A percentile compares a stretch with the other conserved stretches of the same genome.
These are phyloP conservation scores for Thinocorus orbignyianus DNA, from an alignment of 2,113 vertebrate species.

Conservation along the genomic window DNA sequence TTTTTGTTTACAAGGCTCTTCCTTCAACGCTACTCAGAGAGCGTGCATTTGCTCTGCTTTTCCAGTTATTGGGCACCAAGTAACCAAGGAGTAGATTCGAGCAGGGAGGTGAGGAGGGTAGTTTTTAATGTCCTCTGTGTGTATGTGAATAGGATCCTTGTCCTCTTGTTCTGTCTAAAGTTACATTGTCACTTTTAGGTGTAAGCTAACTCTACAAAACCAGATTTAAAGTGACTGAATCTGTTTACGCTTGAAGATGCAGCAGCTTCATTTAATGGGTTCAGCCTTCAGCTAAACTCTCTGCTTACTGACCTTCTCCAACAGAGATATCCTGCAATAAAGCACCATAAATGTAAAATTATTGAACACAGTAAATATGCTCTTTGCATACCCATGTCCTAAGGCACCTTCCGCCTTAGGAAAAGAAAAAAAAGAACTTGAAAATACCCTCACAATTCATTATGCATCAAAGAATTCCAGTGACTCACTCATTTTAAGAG, in stretches of 20 bases:
- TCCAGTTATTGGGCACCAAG: not conserved
- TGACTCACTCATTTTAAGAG: not conserved
- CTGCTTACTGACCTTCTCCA: not conserved
- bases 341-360: not conserved
- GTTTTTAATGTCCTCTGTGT: not conserved
- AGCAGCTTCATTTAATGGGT: not conserved
- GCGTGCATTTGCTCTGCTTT: not conserved
- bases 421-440: not conserved
- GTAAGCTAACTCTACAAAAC: not conserved
- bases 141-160: fast-evolving
- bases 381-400: not conserved
- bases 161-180: not conserved
- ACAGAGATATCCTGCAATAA: not conserved
- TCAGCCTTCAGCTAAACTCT: not conserved
- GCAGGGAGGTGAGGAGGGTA: not conserved
- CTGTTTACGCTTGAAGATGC: not conserved
- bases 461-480: not conserved
- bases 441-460: not conserved
- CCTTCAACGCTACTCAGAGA: not conserved
- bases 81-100: not conserved
- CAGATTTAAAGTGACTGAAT: not conserved
- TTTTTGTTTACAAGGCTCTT: not conserved
- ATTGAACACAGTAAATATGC: not conserved
- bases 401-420: not conserved
- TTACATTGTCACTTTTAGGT: not conserved